Percentiles rank a stretch among this genome's conserved stretches.
phyloP scores from a whole-genome alignment of 2,797 vertebrate species.

The Chiroxiphia lanceolata region DNA sequence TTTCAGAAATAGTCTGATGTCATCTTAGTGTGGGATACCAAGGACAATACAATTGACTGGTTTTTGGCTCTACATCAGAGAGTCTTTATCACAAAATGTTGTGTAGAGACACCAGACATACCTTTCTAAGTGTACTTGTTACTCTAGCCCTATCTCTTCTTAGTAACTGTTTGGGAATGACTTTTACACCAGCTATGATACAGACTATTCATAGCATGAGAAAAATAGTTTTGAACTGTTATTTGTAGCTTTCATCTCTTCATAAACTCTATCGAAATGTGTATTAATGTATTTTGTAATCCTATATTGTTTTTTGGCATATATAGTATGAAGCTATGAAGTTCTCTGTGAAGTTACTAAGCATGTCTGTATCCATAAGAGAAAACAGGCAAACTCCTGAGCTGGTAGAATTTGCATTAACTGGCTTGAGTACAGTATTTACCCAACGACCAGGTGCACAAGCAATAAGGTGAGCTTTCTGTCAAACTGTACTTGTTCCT shows the following conservation, averaged over 20 bases:
- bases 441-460: constrained; percentile 94
- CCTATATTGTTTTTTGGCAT: background rate
- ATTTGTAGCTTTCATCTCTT: background rate
- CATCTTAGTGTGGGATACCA: background rate
- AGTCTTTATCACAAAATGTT: background rate
- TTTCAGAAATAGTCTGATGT: background rate
- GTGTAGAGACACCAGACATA: background rate
- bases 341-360: constrained; percentile 87
- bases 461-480: constrained; percentile 86
- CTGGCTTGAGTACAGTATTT: constrained; percentile 85
- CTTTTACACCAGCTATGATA: background rate
- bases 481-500: background rate
- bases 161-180: background rate
- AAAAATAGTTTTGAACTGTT: background rate
- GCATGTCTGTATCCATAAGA: constrained; percentile 86
- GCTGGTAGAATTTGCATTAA: constrained; percentile 87
- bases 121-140: background rate
- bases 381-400: constrained; percentile 84
- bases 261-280: background rate
- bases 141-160: background rate
- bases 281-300: background rate
- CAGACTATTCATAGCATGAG: background rate
- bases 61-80: background rate
- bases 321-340: constrained; percentile 94
- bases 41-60: background rate